phyloP scores from a whole-genome alignment of 2,888 invertebrate species.

The Nymphalis polychloros region DNA sequence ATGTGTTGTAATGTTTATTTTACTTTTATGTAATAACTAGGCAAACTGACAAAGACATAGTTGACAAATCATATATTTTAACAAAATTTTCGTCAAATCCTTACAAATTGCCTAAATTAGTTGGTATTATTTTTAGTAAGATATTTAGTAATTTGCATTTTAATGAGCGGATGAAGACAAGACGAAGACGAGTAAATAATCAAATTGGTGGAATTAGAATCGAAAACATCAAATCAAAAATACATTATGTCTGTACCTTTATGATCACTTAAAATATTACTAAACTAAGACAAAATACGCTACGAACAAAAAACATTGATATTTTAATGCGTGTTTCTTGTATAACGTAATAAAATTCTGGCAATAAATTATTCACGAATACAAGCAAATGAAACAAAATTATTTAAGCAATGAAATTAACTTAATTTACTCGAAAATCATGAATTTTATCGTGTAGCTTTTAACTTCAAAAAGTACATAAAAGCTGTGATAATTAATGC shows the following conservation, averaged over 20 bases:
- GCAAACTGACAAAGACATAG: no score
- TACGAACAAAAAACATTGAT: background rate
- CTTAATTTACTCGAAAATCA: slow-evolving; percentile 11
- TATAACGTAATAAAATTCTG: background rate
- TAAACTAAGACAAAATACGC: background rate
- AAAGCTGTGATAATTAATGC: background rate
- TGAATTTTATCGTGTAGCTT: slow-evolving; percentile 9
- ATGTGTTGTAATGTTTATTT: no score
- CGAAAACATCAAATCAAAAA: slow-evolving; percentile 3
- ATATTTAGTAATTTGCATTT: no score
- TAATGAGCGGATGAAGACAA: slow-evolving; percentile 15
- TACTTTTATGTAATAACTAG: no score
- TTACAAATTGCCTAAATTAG: background rate
- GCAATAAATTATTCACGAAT: slow-evolving; percentile 6
- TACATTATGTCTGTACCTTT: background rate
- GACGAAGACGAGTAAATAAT: slow-evolving; percentile 15
- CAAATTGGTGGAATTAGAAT: background rate
- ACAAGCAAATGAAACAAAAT: slow-evolving; percentile 1
- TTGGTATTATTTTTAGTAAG: no score
- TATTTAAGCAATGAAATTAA: slow-evolving; percentile 7
- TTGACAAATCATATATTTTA: no score
- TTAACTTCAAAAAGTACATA: slow-evolving; percentile 9
- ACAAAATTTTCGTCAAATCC: background rate
- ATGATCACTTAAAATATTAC: background rate
- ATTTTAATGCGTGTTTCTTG: no score